Base-by-base conservation (phyloP, 2,888 invertebrate genomes). In the Bimastos eiseni region DNA sequence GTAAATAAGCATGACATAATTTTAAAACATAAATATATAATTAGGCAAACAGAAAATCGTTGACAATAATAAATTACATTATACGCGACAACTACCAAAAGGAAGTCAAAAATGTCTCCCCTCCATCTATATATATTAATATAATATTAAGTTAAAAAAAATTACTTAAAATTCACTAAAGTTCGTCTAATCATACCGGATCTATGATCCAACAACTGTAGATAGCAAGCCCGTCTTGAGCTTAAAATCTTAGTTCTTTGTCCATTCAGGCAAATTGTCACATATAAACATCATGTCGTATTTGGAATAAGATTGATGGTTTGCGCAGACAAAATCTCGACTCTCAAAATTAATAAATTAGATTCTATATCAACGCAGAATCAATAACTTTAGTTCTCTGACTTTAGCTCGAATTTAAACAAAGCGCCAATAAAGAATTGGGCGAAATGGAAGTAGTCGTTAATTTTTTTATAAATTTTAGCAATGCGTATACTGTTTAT, bases 401-500 rank as follows among this genome's bases (percentile, higher is more conserved):
- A n/a, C n/a, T n/a, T n/a, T n/a, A n/a, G n/a, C n/a, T n/a, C 36
- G 37, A 86, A 86, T 86, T 86, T 37, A 86, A 86, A 86, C 86
- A 34, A 86, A 86, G 86, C 86, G 86, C 86, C 86, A 86, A 86
- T 15, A 34, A 24, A 86, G 34, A 5, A 86, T 24, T 86, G 86
- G 37, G 86, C 86, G 86, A 86, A 36, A 36, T 84, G 37, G 19
- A 34, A 37, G 34, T 86, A 86, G 33, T 86, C 86, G 86, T 5
- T 86, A 36, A 70, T n/a, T 3, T 6, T 70, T 0, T 3, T 17
- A 17, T 8, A 0, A 3, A 11, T n/a, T n/a, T n/a, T 8, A 70
- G 11, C 70, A n/a, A 19, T 70, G 70, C 1, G n/a, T n/a, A 70
- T 8, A 70, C 8, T 70, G 30, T 2, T 70, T n/a, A 8, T 70